Base-by-base conservation (phyloP, 2,888 invertebrate species). In the Drosophila setosimentum region DNA sequence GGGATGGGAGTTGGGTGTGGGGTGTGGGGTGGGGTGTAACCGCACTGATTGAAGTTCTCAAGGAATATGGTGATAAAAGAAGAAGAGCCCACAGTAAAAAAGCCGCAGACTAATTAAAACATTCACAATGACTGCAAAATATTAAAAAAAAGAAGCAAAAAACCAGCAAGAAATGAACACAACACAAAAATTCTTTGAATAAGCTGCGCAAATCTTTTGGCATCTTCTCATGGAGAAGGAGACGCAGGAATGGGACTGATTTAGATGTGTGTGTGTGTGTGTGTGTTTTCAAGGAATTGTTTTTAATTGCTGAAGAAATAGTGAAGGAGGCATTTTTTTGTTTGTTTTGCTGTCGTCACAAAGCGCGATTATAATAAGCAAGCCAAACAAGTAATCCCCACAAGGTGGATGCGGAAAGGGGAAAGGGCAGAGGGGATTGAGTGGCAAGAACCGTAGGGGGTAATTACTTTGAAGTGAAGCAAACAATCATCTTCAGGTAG, bases 71-170 rank as follows among this genome's bases (percentile, higher is more conserved):
- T 80, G 71, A 80, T 69, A 79, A 80, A 76, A 66, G n/a, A 33
- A 33, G n/a, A n/a, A n/a, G n/a, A 35, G 16, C 32, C 35, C 65
- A n/a, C 35, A 61, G 55, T 50, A 48, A 29, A 40, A 13, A 40
- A 57, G 65, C 59, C 69, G 73, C 83, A 80, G 87, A 87, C 90
- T 87, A 87, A 87, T 87, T 87, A 90, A 89, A 90, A 83, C 78
- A 86, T 83, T 71, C 79, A 87, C 89, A 89, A 87, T 80, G 87
- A 80, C 71, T 55, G 70, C 59, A 73, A 76, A 80, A 72, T 75
- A 79, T 76, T 75, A 72, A 85, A 80, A 68, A 63, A 30, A 32
- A 42, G 40, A 24, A 59, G 42, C 16, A 11, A 57, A 42, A 42
- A 33, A 37, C 37, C 59, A 57, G 10, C 33, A 49, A 50, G 18